Evolutionary conservation across 1,140 invertebrate species (phyloP).

Genomic region (Drosophila paulistorum): DNA sequence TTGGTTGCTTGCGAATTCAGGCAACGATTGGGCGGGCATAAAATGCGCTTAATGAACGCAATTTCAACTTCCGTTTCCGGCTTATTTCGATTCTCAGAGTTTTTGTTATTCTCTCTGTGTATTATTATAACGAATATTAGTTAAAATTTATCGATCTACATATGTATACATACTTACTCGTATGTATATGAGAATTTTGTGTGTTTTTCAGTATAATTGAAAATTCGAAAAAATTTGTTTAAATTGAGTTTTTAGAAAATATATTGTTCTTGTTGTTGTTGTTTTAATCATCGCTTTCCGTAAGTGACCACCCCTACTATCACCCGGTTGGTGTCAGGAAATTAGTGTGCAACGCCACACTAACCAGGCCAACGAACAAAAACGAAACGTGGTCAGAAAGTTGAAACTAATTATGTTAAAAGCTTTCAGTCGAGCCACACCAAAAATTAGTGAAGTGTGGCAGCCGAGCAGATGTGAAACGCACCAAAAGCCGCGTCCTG

Average conservation of each 20-base stretch:
- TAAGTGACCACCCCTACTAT: conserved; percentile 28
- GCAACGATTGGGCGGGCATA: conserved; percentile 28
- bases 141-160: neutral
- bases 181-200: neutral
- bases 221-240: conserved; percentile 25
- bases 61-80: conserved; percentile 56
- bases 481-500: neutral
- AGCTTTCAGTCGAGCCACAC: conserved; percentile 64
- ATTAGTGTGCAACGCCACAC: conserved; percentile 69
- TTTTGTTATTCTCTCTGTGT: neutral
- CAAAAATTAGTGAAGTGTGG: conserved; percentile 62
- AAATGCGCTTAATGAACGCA: conserved; percentile 45
- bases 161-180: neutral
- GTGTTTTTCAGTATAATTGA: conserved; percentile 45
- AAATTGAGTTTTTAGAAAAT: conserved; percentile 34
- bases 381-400: conserved; percentile 79
- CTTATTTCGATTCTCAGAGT: conserved; percentile 5
- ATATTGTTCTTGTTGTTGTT: neutral
- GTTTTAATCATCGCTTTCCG: conserved; percentile 42
- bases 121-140: conserved; percentile 10
- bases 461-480: conserved; percentile 6
- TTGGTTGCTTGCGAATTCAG: conserved; percentile 49
- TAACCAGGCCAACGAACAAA: conserved; percentile 75
- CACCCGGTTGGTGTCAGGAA: conserved; percentile 35
- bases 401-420: conserved; percentile 80